phyloP scores from a whole-genome alignment of 2,797 vertebrate genomes.

The Ptychadena robeensis region DNA sequence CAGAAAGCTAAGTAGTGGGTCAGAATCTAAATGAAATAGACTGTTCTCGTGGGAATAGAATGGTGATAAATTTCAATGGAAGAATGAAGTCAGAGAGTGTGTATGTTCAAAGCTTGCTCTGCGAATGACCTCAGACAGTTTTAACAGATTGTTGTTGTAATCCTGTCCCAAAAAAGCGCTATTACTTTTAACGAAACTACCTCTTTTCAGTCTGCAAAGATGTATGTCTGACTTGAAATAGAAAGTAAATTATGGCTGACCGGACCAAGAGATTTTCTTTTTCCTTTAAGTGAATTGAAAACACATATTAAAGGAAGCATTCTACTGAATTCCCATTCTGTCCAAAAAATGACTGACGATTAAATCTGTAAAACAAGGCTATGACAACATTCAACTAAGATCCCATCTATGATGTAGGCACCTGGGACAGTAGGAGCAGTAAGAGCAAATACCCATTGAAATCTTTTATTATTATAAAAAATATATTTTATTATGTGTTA shows the following conservation, averaged over 20 bases:
- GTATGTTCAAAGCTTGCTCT: slow-evolving; percentile 28
- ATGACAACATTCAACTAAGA: too few relatives aligned
- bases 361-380: neutral
- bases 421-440: too few relatives aligned
- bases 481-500: too few relatives aligned
- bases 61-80: slow-evolving; percentile 15
- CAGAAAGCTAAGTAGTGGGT: slow-evolving; percentile 4
- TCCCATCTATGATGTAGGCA: too few relatives aligned
- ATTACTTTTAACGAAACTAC: slow-evolving; percentile 46
- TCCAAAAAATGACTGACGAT: slow-evolving; percentile 12
- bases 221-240: slow-evolving; percentile 54
- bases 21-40: slow-evolving; percentile 24
- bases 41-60: slow-evolving; percentile 3
- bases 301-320: slow-evolving; percentile 28
- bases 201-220: slow-evolving; percentile 38
- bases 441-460: too few relatives aligned
- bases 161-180: slow-evolving; percentile 20
- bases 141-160: slow-evolving; percentile 42
- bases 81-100: slow-evolving; percentile 25
- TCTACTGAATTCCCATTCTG: slow-evolving; percentile 5
- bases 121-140: slow-evolving; percentile 35
- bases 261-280: neutral
- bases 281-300: slow-evolving; percentile 28
- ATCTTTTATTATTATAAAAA: too few relatives aligned
- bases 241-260: slow-evolving; percentile 40